Conservation (phyloP, 1,140 invertebrate species). For the Drosophila kohkoa region DNA sequence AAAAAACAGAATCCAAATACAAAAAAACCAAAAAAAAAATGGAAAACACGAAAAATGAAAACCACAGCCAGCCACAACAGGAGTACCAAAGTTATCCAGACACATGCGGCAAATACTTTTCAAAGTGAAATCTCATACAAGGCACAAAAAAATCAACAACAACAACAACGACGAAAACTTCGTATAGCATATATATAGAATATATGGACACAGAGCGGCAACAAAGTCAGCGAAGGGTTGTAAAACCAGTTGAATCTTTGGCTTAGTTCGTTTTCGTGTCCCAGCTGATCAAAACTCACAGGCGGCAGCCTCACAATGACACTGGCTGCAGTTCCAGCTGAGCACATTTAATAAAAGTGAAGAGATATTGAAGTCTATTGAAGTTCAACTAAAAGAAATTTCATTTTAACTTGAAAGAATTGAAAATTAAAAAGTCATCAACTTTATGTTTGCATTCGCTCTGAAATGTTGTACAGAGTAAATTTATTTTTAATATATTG, state of each 20-base stretch:
- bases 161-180: not conserved
- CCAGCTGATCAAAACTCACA: slow-evolving; percentile 42
- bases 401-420: too few relatives aligned
- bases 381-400: too few relatives aligned
- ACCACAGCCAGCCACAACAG: slow-evolving; percentile 61
- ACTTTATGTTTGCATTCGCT: too few relatives aligned
- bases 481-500: too few relatives aligned
- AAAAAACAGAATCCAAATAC: slow-evolving; percentile 38
- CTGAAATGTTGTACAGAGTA: too few relatives aligned
- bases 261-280: slow-evolving; percentile 30
- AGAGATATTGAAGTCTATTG: too few relatives aligned
- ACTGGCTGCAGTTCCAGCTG: slow-evolving; percentile 18
- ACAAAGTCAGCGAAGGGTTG: slow-evolving; percentile 43
- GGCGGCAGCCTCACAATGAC: slow-evolving; percentile 16
- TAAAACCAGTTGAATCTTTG: slow-evolving; percentile 54
- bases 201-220: slow-evolving; percentile 13
- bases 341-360: too few relatives aligned
- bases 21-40: slow-evolving; percentile 28
- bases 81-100: slow-evolving; percentile 71
- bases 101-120: slow-evolving; percentile 82
- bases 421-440: too few relatives aligned
- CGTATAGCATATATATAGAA: not conserved
- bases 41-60: slow-evolving; percentile 35
- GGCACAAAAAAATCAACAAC: slow-evolving; percentile 9
- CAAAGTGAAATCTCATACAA: slow-evolving; percentile 73